Conservation (phyloP, 2,797 vertebrate species). For the Leptatherina wallacei region DNA sequence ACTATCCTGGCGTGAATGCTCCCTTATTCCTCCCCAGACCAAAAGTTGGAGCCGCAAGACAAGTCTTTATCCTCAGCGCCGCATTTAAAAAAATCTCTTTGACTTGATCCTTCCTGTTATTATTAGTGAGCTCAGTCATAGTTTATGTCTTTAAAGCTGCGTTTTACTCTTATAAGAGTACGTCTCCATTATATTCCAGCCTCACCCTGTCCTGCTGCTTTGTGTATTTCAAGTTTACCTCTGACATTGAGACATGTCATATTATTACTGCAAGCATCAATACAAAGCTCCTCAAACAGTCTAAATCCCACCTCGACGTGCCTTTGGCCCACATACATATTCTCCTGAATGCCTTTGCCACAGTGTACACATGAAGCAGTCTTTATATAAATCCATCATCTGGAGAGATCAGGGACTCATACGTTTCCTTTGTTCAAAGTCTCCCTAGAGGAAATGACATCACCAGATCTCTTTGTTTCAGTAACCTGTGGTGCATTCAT, state of each 20-base stretch:
- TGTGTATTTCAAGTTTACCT: slow-evolving; percentile 21
- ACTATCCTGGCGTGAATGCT: too few relatives aligned
- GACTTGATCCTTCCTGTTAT: background rate
- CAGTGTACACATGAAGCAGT: slow-evolving; percentile 24
- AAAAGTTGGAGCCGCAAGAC: background rate
- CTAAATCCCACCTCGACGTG: slow-evolving; percentile 29
- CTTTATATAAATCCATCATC: slow-evolving; percentile 65
- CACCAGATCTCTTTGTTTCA: slow-evolving; percentile 57
- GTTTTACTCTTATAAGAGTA: background rate
- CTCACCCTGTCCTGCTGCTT: background rate
- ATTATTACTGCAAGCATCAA: slow-evolving; percentile 6
- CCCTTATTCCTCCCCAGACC: background rate
- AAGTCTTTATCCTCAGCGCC: background rate
- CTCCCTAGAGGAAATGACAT: slow-evolving; percentile 71
- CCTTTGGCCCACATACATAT: slow-evolving; percentile 29
- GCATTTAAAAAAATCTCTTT: background rate
- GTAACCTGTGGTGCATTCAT: slow-evolving; percentile 27
- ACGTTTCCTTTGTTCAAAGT: slow-evolving; percentile 61
- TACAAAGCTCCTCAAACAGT: slow-evolving; percentile 51
- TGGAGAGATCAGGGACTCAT: slow-evolving; percentile 21
- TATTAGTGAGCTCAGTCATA: background rate
- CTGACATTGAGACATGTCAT: slow-evolving; percentile 27
- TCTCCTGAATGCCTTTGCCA: slow-evolving; percentile 17
- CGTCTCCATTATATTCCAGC: background rate
- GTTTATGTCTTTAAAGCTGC: background rate